These are phyloP conservation scores for Megalopta genalis DNA, from an alignment of 1,140 invertebrate genomes.

Conservation along the genomic window DNA sequence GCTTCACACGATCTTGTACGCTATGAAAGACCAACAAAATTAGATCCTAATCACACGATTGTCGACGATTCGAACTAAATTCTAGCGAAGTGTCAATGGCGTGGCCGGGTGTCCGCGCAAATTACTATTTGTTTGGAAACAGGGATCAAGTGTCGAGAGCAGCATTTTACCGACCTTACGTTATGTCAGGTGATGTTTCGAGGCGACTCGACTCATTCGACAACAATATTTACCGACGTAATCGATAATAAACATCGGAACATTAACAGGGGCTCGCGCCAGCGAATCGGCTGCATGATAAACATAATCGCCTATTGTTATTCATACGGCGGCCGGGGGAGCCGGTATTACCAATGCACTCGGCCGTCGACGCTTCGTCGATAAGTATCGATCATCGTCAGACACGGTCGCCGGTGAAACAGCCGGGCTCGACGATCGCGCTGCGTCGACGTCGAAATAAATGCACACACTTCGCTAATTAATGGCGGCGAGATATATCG, in stretches of 20 bases:
- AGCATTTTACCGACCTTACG: no score
- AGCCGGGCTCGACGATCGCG: background rate
- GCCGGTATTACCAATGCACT: background rate
- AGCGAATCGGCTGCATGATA: background rate
- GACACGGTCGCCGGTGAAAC: background rate
- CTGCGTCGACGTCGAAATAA: constrained; percentile 11
- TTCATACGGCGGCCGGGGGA: background rate
- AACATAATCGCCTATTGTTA: constrained; percentile 2
- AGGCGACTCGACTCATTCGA: background rate
- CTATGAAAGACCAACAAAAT: no score
- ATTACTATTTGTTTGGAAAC: no score
- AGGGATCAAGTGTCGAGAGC: no score
- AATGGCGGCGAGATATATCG: constrained; percentile 15
- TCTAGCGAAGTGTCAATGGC: no score
- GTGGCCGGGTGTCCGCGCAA: no score
- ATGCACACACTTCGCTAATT: constrained; percentile 30
- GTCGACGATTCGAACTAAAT: no score
- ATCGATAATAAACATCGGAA: background rate
- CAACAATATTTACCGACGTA: background rate
- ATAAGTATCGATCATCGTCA: background rate
- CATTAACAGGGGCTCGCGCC: background rate
- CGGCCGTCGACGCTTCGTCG: background rate
- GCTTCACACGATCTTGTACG: no score
- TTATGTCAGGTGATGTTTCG: background rate
- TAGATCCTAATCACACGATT: no score